A percentile compares a stretch with the other conserved stretches of the same genome.
These are phyloP conservation scores for Proales similis DNA, from an alignment of 1,140 invertebrate species.

Conservation along the genomic window DNA sequence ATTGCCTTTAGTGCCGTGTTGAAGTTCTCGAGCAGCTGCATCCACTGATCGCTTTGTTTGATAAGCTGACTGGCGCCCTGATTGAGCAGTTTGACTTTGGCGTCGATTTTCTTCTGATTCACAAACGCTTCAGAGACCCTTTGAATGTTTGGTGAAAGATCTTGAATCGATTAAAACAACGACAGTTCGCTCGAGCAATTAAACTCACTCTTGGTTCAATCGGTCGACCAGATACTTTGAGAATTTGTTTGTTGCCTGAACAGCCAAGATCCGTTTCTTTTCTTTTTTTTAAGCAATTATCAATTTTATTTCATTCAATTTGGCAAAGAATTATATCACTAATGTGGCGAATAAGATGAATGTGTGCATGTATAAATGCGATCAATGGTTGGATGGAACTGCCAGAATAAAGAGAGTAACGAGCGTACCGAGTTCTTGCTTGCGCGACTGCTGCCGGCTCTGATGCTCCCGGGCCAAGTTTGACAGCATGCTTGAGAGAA, in stretches of 20 bases:
- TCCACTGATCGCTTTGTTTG: conserved; percentile 91
- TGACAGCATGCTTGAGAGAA: conserved; percentile 71
- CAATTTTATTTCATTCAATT: conserved; percentile 25
- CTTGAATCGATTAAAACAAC: conserved; percentile 8
- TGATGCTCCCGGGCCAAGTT: conserved; percentile 80
- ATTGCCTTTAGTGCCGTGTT: conserved; percentile 77
- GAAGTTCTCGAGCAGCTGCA: conserved; percentile 84
- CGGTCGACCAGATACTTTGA: conserved; percentile 91
- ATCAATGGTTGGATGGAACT: not conserved
- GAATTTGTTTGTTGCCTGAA: conserved; percentile 77
- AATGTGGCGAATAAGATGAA: conserved; percentile 17
- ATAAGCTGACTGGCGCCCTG: conserved; percentile 84
- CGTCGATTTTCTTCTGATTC: conserved; percentile 92
- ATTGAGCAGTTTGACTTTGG: conserved; percentile 92
- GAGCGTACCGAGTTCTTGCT: conserved; percentile 70
- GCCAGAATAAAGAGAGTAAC: not conserved
- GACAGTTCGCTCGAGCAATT: not conserved
- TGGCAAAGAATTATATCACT: not conserved
- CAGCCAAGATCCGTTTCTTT: conserved; percentile 81
- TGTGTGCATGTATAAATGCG: not conserved
- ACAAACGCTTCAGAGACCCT: conserved; percentile 90
- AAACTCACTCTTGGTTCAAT: conserved; percentile 82
- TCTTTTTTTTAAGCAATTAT: conserved; percentile 57
- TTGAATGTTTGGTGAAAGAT: conserved; percentile 51
- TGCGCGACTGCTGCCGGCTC: conserved; percentile 64